Evolutionary conservation across 2,113 vertebrate species (phyloP).

Genomic region (Lophochroa leadbeateri): DNA sequence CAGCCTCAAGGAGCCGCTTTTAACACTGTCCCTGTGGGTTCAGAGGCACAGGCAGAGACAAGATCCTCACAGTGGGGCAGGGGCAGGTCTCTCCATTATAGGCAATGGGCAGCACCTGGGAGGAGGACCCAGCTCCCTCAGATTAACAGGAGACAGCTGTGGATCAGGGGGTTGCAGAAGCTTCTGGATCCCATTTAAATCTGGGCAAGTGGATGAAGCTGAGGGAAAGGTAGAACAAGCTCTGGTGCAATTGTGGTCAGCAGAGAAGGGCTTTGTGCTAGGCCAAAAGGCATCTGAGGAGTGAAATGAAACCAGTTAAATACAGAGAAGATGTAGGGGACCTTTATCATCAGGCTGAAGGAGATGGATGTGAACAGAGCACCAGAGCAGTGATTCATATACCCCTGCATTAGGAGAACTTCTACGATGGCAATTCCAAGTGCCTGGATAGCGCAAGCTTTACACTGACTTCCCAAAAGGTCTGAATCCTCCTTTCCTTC

Average conservation of each 20-base stretch:
- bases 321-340: not conserved
- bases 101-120: not conserved
- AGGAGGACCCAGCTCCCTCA: not conserved
- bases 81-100: not conserved
- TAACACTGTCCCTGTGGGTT: fast-evolving
- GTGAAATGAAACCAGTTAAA: not conserved
- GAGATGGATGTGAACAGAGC: not conserved
- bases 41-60: not conserved
- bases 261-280: not conserved
- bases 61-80: fast-evolving
- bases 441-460: not conserved
- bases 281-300: not conserved
- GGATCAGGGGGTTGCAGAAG: not conserved
- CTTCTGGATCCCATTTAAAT: not conserved
- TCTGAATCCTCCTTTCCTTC: not conserved
- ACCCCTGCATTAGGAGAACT: fast-evolving
- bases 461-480: not conserved
- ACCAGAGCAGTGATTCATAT: fast-evolving
- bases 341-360: not conserved
- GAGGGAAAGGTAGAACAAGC: not conserved
- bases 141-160: not conserved
- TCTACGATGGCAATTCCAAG: not conserved
- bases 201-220: not conserved
- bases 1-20: not conserved
- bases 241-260: fast-evolving